Base-by-base conservation (phyloP, 2,888 invertebrate genomes). In the Arrhopalites spinosus region DNA sequence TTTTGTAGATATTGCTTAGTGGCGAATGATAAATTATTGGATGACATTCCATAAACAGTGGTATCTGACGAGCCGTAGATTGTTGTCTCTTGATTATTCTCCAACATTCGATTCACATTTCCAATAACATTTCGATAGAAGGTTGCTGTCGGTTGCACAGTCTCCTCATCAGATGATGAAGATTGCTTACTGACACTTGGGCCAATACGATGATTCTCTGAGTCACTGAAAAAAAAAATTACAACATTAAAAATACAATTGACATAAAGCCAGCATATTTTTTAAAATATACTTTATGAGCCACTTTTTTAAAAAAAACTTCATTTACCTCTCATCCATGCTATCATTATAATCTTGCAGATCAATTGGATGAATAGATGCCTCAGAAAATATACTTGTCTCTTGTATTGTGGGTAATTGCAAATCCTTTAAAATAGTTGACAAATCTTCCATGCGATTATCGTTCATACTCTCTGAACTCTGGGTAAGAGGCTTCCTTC, bases 1-100 rank as follows among this genome's bases (percentile, higher is more conserved):
- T 78, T 78, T 63, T 82, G 80, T 2, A 82, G 74, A 63, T 82
- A 82, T 23, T 82, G 75, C 56, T 79, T 81, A 0, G 82, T 82
- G 1, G 79, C 80, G 66, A 82, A 82, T 0, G 81, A 81, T 0
- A 82, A 50, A 66, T 81, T 78, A 20, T 73, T 79, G 0, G 81
- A 75, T 2, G 81, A 77, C 79, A 82, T 79, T 36, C 82, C 82
- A 56, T 82, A 82, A 2, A 82, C 63, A 3, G 81, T 81, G 1
- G 81, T 80, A 36, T 82, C 82, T 1, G 80, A 79, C 5, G 74
- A 61, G 3, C 73, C 74, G 15, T 74, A 69, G 23, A 64, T 20
- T 2, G 73, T 56, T 25, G 53, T 29, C n/a, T 67, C 64, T 43
- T 66, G 30, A 61, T 70, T 71, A 17, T 56, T 71, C 20, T 81